Evolutionary conservation across 2,113 vertebrate species (phyloP).

Genomic region (Aplodontia rufa): DNA sequence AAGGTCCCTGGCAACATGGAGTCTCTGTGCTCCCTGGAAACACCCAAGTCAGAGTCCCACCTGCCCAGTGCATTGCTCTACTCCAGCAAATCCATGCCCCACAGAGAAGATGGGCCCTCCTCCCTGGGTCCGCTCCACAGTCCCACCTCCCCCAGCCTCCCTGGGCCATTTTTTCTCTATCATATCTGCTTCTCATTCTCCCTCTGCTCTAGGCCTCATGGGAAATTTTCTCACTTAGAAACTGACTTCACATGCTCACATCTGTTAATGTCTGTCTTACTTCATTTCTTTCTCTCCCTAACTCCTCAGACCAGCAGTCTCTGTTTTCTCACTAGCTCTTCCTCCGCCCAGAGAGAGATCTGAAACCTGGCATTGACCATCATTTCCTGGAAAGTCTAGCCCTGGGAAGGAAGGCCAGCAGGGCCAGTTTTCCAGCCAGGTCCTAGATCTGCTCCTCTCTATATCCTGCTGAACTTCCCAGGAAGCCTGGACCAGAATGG

Average conservation of each 20-base stretch:
- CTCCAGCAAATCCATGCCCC: background rate
- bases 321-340: background rate
- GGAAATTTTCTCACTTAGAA: background rate
- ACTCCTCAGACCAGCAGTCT: background rate
- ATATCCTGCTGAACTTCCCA: background rate
- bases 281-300: background rate
- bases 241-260: background rate
- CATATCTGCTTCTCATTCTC: background rate
- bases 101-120: background rate
- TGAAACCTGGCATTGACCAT: background rate
- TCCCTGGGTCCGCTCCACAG: background rate
- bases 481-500: background rate
- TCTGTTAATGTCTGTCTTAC: background rate
- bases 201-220: background rate
- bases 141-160: background rate
- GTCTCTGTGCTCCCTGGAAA: background rate
- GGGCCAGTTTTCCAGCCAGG: background rate
- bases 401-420: background rate
- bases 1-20: background rate
- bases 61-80: background rate
- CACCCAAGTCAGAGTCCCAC: background rate
- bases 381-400: background rate
- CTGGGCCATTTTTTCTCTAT: background rate
- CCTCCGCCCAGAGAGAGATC: background rate
- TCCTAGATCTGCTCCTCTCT: background rate